Percentiles rank a stretch among this genome's conserved stretches.
Evolutionary conservation across 2,888 invertebrate species (phyloP).

Genomic region (Eudemis profundana): DNA sequence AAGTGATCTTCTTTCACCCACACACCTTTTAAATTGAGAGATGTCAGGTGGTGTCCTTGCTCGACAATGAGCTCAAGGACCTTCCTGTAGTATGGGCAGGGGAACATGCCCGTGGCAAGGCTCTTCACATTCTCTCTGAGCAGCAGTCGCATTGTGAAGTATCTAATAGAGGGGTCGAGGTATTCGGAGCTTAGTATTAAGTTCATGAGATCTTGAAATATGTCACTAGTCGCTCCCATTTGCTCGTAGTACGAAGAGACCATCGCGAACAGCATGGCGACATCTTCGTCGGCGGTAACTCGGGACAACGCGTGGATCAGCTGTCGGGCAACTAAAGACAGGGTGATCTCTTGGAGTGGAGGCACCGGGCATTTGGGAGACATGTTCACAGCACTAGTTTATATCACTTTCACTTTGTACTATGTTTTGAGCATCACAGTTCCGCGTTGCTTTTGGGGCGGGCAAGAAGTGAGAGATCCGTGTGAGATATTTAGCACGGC

Average conservation of each 20-base stretch:
- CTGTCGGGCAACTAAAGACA: slow-evolving; percentile 86
- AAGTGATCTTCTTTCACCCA: slow-evolving; percentile 90
- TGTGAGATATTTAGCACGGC: slow-evolving; percentile 69
- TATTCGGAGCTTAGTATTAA: slow-evolving; percentile 87
- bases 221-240: slow-evolving; percentile 87
- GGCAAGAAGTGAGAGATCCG: slow-evolving; percentile 75
- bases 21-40: slow-evolving; percentile 89
- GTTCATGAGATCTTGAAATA: slow-evolving; percentile 88
- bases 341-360: slow-evolving; percentile 84
- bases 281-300: slow-evolving; percentile 86
- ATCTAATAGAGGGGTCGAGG: slow-evolving; percentile 88
- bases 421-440: slow-evolving; percentile 71
- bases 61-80: slow-evolving; percentile 87
- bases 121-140: slow-evolving; percentile 88
- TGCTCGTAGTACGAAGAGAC: slow-evolving; percentile 86
- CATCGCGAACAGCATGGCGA: slow-evolving; percentile 85
- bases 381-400: slow-evolving; percentile 78
- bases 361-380: slow-evolving; percentile 87
- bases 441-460: slow-evolving; percentile 64
- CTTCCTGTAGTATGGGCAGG: slow-evolving; percentile 89
- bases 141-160: slow-evolving; percentile 87
- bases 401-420: slow-evolving; percentile 48
- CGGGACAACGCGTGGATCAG: slow-evolving; percentile 87
- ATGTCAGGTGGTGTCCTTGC: slow-evolving; percentile 87
- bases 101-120: slow-evolving; percentile 88